A percentile compares a stretch with the other conserved stretches of the same genome.
Evolutionary conservation across 2,113 vertebrate genomes (phyloP).

Genomic region (Paradoxurus hermaphroditus): DNA sequence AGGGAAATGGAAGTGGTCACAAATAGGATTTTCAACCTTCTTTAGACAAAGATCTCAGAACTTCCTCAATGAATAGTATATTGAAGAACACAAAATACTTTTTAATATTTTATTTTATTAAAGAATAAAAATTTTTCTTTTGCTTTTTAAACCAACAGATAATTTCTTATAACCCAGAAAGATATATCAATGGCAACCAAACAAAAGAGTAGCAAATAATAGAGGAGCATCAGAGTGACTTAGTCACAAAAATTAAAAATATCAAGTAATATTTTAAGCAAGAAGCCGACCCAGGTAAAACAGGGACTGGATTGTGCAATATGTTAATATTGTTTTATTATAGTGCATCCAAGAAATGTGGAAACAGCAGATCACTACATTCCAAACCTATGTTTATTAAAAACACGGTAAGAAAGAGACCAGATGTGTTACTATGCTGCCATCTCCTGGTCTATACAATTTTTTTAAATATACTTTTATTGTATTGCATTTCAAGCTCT

Average conservation of each 20-base stretch:
- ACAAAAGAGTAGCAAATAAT: not conserved
- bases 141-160: not conserved
- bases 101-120: not conserved
- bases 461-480: not conserved
- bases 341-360: not conserved
- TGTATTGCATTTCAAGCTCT: not conserved
- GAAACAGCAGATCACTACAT: not conserved
- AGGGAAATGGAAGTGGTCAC: not conserved
- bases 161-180: constrained; percentile 3
- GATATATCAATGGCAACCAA: not conserved
- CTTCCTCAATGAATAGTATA: not conserved
- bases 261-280: not conserved
- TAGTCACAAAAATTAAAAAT: not conserved
- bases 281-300: not conserved
- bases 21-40: not conserved
- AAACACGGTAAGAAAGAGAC: not conserved
- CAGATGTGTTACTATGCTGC: constrained; percentile 29
- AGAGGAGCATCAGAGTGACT: not conserved
- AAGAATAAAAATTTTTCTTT: not conserved
- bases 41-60: not conserved
- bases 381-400: not conserved
- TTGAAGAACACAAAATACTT: not conserved
- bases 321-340: not conserved
- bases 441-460: constrained; percentile 62
- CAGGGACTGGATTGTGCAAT: not conserved